Base-by-base conservation (phyloP, 2,888 invertebrate genomes). In the Norana najaformis region DNA sequence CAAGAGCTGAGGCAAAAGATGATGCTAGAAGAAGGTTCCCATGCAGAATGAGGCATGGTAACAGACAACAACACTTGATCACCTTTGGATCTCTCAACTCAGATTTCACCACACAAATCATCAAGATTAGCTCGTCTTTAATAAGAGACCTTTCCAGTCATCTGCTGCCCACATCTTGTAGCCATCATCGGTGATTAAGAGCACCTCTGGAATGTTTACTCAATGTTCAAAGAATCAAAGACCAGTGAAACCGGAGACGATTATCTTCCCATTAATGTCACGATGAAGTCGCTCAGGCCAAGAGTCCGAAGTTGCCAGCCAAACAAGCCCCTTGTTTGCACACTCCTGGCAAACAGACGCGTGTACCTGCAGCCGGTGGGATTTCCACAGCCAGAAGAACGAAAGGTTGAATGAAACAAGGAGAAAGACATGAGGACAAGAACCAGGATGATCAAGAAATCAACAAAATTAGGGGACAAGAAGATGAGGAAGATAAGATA, bases 21-120 rank as follows among this genome's bases (percentile, higher is more conserved):
- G n/a, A n/a, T n/a, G n/a, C n/a, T n/a, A n/a, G n/a, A n/a, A n/a
- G 23, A n/a, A 8, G 69, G 30, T n/a, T 69, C 69, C 69, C 69
- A 69, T 69, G 47, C 23, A 23, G 69, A 13, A 8, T 2, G 23
- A 53, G 20, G n/a, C 69, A 23, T 20, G n/a, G n/a, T 69, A 69
- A 69, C 69, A 69, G 30, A 69, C 30, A n/a, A n/a, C 6, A 13
- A 69, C 69, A 69, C 69, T 69, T n/a, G 69, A 69, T 69, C 69
- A 69, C 69, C 69, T 69, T 69, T 69, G 69, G 69, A 69, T 69
- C 30, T 69, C 69, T 69, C 69, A 69, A 11, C 69, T 69, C 69
- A 69, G 69, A 69, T 69, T n/a, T 69, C 69, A 69, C n/a, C 69
- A 69, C 69, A 69, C 69, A 69, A n/a, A n/a, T 69, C 69, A n/a